Percentiles rank a stretch among this genome's conserved stretches.
Conservation (phyloP, 1,140 invertebrate genomes). For the Brachionus calyciflorus region DNA sequence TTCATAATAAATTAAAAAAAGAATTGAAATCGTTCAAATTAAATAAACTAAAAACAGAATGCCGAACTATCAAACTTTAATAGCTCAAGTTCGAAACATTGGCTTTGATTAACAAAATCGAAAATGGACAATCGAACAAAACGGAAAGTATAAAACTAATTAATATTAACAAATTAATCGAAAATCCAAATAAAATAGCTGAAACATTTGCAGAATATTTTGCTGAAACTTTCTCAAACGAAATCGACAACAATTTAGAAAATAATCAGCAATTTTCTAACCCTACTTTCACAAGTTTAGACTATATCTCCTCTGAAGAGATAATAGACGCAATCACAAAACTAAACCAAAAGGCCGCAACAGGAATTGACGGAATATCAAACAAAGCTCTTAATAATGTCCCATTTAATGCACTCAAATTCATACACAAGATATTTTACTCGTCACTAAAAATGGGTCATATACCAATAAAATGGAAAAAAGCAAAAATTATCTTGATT, state of each 20-base stretch:
- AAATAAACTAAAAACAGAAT: background rate
- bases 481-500: slow-evolving; percentile 18
- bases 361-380: background rate
- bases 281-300: background rate
- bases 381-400: background rate
- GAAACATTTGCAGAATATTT: background rate
- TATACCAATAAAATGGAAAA: slow-evolving; percentile 46
- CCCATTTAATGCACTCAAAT: background rate
- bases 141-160: background rate
- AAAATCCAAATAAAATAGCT: background rate
- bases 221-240: background rate
- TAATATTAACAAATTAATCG: background rate
- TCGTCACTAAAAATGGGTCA: background rate
- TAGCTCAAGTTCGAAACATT: background rate
- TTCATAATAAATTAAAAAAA: background rate
- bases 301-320: slow-evolving; percentile 1
- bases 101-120: slow-evolving; percentile 2
- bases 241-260: background rate
- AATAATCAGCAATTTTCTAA: background rate
- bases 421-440: background rate
- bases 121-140: background rate
- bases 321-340: background rate
- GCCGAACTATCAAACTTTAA: background rate
- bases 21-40: background rate
- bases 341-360: background rate